Base-by-base conservation (phyloP, 1,140 invertebrate species). In the Magallana gigas region DNA sequence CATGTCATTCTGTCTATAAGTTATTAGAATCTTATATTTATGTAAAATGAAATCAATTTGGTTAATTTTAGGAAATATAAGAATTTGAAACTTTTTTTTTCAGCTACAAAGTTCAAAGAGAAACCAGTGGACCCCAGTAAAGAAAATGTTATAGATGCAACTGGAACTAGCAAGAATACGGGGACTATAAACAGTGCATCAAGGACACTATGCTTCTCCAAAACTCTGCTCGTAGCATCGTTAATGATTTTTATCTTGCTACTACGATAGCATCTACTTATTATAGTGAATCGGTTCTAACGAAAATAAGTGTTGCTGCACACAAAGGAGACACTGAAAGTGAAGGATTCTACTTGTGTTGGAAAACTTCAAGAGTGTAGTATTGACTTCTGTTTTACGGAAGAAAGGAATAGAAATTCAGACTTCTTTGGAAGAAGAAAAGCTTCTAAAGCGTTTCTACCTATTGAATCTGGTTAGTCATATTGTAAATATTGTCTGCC, bases 171-270 rank as follows among this genome's bases (percentile, higher is more conserved):
- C 18, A 71, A 71, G 36, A 71, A 71, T 29, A 36, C 68, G 36
- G 68, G 68, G 68, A 71, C 68, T 29, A 71, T 71, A 71, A 71
- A 71, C 68, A 71, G 68, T 71, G 68, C 68, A 18, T 71, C 68
- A 23, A 71, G 68, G 68, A 71, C 68, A 71, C 18, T 71, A 12
- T 23, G 11, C 68, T 71, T 29, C 18, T 71, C 68, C 23, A 71
- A 71, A 71, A 71, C 68, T 29, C 23, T 71, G 68, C 68, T 23
- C 12, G 18, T 71, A 71, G 68, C 23, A 71, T 23, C 23, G 18
- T 11, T 71, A 71, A 12, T 71, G 18, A 71, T 71, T 23, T 71
- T 71, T 71, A 71, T 71, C 11, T 23, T 71, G 68, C 68, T 71
- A 29, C 68, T 71, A 71, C 68, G 68, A 71, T 71, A 71, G 68